Conservation (phyloP, 2,888 invertebrate genomes). For the Panzeria rudis region DNA sequence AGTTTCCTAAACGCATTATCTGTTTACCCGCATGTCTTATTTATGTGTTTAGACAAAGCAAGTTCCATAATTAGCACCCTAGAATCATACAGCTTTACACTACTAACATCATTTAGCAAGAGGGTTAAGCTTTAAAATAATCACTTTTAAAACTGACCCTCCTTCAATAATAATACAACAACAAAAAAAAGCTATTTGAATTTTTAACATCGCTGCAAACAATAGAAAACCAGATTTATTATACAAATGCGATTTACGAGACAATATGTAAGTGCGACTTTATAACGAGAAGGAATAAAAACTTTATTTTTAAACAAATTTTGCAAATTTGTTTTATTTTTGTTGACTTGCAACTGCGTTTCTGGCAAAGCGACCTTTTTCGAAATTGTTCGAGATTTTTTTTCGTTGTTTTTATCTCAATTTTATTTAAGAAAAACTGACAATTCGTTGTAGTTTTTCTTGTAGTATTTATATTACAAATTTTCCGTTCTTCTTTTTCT, state of each 20-base stretch:
- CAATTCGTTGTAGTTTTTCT: conserved; percentile 5
- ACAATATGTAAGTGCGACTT: background rate
- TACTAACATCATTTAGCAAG: background rate
- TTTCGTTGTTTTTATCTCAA: background rate
- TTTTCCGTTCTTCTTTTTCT: conserved; percentile 14
- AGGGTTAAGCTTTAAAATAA: background rate
- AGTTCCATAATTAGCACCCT: no score
- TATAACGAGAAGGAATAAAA: background rate
- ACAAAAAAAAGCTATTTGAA: background rate
- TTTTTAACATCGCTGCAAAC: conserved; percentile 18
- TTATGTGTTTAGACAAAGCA: no score
- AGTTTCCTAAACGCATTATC: no score
- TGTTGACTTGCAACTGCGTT: conserved; percentile 4
- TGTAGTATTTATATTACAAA: conserved; percentile 35
- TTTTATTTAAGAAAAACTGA: conserved; percentile 8
- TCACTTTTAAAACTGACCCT: background rate
- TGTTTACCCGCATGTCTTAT: no score
- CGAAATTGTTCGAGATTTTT: background rate
- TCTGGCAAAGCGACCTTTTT: conserved; percentile 31
- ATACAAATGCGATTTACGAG: conserved; percentile 19
- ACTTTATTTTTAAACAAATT: conserved; percentile 7
- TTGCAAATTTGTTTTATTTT: conserved; percentile 25
- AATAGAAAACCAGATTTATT: conserved; percentile 23
- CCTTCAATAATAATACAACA: background rate
- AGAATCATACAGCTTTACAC: no score